phyloP scores from a whole-genome alignment of 2,797 vertebrate genomes.

The Salarias fasciatus region DNA sequence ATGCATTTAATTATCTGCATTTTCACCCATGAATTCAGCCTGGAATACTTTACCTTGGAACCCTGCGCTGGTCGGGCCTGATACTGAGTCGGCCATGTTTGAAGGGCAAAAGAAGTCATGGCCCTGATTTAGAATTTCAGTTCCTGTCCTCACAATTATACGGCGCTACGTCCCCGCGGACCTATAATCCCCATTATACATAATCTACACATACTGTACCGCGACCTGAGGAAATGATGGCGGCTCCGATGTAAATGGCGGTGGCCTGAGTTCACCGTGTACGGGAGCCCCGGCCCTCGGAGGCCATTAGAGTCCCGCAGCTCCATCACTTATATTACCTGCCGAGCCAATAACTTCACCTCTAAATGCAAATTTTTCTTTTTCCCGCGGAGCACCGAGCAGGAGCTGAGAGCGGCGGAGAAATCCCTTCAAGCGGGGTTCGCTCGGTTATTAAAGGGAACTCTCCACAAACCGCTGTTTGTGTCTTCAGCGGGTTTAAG shows the following conservation, averaged over 20 bases:
- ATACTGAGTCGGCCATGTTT: slow-evolving; percentile 6
- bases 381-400: slow-evolving; percentile 26
- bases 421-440: slow-evolving; percentile 29
- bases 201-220: slow-evolving; percentile 27
- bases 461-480: slow-evolving; percentile 33
- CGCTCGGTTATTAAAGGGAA: slow-evolving; percentile 28
- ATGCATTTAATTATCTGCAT: no score
- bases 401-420: slow-evolving; percentile 19
- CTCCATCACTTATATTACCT: slow-evolving; percentile 25
- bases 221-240: slow-evolving; percentile 46
- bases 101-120: slow-evolving; percentile 9
- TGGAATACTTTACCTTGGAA: neutral
- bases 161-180: slow-evolving; percentile 20
- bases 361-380: slow-evolving; percentile 65
- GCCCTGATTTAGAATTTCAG: slow-evolving; percentile 6
- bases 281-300: slow-evolving; percentile 22
- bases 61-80: neutral
- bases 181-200: slow-evolving; percentile 31
- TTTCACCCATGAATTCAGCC: neutral
- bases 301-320: slow-evolving; percentile 45
- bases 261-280: slow-evolving; percentile 30
- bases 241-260: slow-evolving; percentile 59
- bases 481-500: slow-evolving; percentile 12
- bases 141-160: slow-evolving; percentile 31
- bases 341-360: slow-evolving; percentile 47